phyloP scores from a whole-genome alignment of 92 coral and sea anemone genomes.

The Palythoa caribaeorum region DNA sequence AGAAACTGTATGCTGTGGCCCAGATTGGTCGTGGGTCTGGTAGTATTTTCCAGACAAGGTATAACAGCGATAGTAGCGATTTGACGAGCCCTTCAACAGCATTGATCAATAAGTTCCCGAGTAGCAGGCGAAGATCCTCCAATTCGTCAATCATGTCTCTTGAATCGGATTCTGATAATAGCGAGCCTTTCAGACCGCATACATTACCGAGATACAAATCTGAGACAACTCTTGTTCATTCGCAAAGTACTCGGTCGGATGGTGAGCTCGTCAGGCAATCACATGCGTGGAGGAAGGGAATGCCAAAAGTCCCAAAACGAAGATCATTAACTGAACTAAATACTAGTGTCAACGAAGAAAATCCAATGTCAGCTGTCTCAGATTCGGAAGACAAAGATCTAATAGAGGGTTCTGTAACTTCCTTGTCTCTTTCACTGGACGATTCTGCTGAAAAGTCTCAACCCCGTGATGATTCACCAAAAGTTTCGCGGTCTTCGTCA shows the following conservation, averaged over 20 bases:
- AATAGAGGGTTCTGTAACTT: constrained; percentile 60
- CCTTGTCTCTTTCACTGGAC: constrained; percentile 66
- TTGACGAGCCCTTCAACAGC: constrained; percentile 75
- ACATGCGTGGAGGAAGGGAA: constrained; percentile 17
- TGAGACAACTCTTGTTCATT: constrained; percentile 56
- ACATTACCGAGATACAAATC: constrained; percentile 63
- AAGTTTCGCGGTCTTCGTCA: constrained; percentile 88
- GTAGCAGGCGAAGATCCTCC: constrained; percentile 45
- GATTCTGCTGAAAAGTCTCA: constrained; percentile 73
- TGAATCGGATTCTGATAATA: constrained; percentile 86
- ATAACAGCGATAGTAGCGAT: constrained; percentile 62
- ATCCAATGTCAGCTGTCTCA: constrained; percentile 17
- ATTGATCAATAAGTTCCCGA: constrained; percentile 25
- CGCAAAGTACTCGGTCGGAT: constrained; percentile 29
- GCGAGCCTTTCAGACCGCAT: constrained; percentile 43
- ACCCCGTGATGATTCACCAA: constrained; percentile 72
- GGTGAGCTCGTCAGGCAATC: constrained; percentile 6
- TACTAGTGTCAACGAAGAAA: not conserved
- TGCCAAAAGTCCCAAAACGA: constrained; percentile 22
- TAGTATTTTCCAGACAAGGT: constrained; percentile 34
- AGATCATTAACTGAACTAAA: constrained; percentile 35
- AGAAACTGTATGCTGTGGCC: constrained; percentile 81
- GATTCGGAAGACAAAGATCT: constrained; percentile 52
- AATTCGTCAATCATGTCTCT: constrained; percentile 70
- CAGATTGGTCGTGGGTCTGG: constrained; percentile 76